Evolutionary conservation across 2,888 invertebrate genomes (phyloP), one percentile per base, ranked within the genome.

Genomic region (Lycocerus yunnanus): DNA sequence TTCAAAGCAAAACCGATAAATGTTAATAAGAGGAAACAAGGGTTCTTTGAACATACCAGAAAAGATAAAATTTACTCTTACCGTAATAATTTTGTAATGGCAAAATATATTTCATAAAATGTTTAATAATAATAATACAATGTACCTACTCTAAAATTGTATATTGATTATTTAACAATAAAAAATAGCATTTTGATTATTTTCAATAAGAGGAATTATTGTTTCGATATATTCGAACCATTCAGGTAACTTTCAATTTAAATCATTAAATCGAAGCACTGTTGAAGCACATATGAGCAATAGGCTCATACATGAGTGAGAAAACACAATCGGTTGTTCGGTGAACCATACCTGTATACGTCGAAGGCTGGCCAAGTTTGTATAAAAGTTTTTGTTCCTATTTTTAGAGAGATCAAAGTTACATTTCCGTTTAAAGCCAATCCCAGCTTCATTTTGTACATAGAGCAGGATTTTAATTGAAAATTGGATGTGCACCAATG

Each of bases 301-400:
- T 69, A 60, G 73, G 77, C 81, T 82, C 84, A 84, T 85, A 85
- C 86, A 85, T 86, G 85, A 85, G 81, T 83, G 85, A 83, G 82
- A 82, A 84, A 85, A 85, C 82, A 86, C 85, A 86, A 86, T 86
- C 82, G 84, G 66, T 78, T 82, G 84, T 81, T 80, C 84, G 84
- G 79, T 82, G 81, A 83, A 85, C 85, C 86, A 81, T 84, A 81
- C 77, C 72, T 73, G 78, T 79, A 81, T 81, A 82, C 81, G 82
- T 81, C 83, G 84, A 83, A 84, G 84, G 84, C 84, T 84, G 84
- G 83, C 81, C 83, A 85, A 84, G 83, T 85, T 83, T 83, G 82
- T 81, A 85, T 82, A 84, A 76, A 75, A 75, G 75, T 77, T 77
- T 77, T 79, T 83, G 81, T 80, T 81, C 78, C 78, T 79, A 78